Evolutionary conservation across 2,797 vertebrate species (phyloP), one percentile per base, ranked within the genome.

Genomic region (Lagodon rhomboides): DNA sequence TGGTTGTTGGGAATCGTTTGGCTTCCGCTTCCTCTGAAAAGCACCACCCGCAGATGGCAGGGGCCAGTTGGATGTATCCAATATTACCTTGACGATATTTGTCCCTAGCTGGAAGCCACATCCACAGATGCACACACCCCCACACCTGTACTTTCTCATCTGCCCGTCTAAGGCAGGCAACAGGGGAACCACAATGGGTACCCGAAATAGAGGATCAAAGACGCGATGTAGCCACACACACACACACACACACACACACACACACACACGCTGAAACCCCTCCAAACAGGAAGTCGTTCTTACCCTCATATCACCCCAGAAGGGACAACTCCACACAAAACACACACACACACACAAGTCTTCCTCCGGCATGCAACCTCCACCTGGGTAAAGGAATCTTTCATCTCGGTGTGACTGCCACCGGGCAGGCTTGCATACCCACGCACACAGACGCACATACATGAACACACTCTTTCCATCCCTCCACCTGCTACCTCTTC

Each of bases 361-460:
- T 75, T 84, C 70, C 27, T 72, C 41, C 2, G 18, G 82, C 78
- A 77, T 77, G 60, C 66, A 22, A 61, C 75, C 84, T 81, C 79
- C 79, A 91, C 80, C 88, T 87, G 87, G 82, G 84, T 79, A 72
- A 77, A 83, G 68, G 64, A 86, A 79, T 91, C 87, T 90, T 87
- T 88, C 75, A 88, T 88, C 83, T 90, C n/a, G 3, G 63, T 27
- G 3, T 80, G 80, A 87, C 55, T 69, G 86, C 85, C 84, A 79
- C 67, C 74, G 85, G 88, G 70, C 84, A 82, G 79, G 81, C 71
- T 80, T 85, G 53, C 49, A 87, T 63, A 77, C 68, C 77, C 69
- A 30, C 17, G 16, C 81, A 62, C 77, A 67, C 50, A 75, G 13
- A 64, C 43, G 58, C 41, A 62, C 11, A n/a, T n/a, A 62, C 12